Conservation (phyloP, 2,113 vertebrate species). For the Poeciliopsis retropinna region DNA sequence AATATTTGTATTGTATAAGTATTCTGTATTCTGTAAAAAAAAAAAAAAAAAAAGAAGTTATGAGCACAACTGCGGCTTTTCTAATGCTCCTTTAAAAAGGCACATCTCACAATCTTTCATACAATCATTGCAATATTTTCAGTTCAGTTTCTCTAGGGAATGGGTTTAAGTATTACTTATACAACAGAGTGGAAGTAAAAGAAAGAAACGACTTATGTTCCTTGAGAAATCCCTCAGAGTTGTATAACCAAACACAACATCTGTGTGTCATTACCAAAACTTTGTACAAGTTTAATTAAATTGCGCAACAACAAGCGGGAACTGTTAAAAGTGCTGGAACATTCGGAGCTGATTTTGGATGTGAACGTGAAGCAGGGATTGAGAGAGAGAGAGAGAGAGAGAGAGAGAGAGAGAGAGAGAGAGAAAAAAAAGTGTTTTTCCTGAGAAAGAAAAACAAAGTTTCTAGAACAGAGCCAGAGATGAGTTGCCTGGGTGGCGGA, state of each 20-base stretch:
- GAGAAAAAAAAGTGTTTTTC: background rate
- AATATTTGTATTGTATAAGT: too few relatives aligned
- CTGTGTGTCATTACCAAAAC: slow-evolving; percentile 47
- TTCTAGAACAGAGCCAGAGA: background rate
- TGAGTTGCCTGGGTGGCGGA: slow-evolving; percentile 61
- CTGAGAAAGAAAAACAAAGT: slow-evolving; percentile 16
- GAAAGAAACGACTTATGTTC: background rate
- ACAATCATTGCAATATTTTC: background rate
- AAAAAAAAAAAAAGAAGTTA: background rate
- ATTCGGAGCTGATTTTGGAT: background rate
- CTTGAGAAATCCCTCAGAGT: slow-evolving; percentile 5
- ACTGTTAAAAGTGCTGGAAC: slow-evolving; percentile 13
- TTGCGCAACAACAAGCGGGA: slow-evolving; percentile 17
- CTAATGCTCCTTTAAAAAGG: background rate
- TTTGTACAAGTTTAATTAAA: background rate
- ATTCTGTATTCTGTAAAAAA: too few relatives aligned
- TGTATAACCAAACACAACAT: background rate
- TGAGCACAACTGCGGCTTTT: background rate
- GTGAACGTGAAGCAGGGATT: background rate
- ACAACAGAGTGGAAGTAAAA: background rate
- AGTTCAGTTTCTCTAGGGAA: background rate
- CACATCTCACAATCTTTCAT: background rate
- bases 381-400: background rate
- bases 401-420: too few relatives aligned
- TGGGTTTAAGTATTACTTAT: background rate